Percentiles rank a stretch among this genome's conserved stretches.
Evolutionary conservation across 2,797 vertebrate species (phyloP).

Genomic region (Falco naumanni): DNA sequence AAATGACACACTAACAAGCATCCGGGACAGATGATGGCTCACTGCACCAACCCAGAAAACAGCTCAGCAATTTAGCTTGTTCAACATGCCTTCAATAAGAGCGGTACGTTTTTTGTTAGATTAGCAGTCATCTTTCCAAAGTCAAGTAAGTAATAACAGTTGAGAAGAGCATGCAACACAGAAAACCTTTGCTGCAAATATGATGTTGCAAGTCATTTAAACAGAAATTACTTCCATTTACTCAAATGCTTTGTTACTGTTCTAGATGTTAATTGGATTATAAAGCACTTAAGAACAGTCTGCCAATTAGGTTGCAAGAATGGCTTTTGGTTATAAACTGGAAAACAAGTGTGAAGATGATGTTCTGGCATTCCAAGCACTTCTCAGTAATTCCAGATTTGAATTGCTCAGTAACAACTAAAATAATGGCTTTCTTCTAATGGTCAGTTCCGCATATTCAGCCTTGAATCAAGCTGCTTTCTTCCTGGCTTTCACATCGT

Average conservation of each 20-base stretch:
- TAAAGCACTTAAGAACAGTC: not conserved
- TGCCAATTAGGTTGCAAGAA: not conserved
- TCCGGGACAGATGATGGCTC: not conserved
- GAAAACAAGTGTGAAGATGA: not conserved
- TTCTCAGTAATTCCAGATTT: not conserved
- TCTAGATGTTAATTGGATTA: constrained; percentile 25
- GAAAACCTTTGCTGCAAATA: not conserved
- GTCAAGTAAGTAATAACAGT: not conserved
- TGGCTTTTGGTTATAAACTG: not conserved
- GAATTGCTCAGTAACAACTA: not conserved
- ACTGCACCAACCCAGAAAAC: not conserved
- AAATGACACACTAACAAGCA: not conserved
- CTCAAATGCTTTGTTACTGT: not conserved
- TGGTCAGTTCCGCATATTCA: not conserved
- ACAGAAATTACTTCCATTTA: not conserved
- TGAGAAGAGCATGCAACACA: not conserved
- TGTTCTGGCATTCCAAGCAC: not conserved
- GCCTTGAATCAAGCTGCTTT: not conserved
- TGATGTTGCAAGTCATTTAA: not conserved
- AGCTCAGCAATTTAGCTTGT: not conserved
- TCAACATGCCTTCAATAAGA: not conserved
- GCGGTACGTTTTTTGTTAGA: not conserved
- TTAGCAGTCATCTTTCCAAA: not conserved
- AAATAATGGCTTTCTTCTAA: not conserved
- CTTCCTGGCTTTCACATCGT: not conserved